These are phyloP conservation scores for Oreortyx pictus DNA, from an alignment of 2,797 vertebrate species.

Conservation along the genomic window DNA sequence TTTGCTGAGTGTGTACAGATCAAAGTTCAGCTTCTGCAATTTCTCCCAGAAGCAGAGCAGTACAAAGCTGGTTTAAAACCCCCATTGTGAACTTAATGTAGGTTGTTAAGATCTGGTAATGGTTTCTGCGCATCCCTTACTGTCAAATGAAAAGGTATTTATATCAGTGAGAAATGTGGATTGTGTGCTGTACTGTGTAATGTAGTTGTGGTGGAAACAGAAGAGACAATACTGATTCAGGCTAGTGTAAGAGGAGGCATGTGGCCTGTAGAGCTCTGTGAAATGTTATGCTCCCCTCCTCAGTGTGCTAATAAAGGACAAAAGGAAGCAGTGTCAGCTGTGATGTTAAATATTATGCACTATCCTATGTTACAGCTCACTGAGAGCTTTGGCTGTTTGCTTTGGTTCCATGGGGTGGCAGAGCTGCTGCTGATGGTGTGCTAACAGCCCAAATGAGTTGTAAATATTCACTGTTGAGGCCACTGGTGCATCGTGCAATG, in stretches of 20 bases:
- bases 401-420: background rate
- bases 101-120: background rate
- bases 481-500: rapidly evolving
- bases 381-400: background rate
- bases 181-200: rapidly evolving
- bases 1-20: background rate
- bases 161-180: rapidly evolving
- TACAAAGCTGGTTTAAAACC: background rate
- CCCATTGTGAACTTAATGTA: background rate
- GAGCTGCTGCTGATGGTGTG: background rate
- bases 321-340: background rate
- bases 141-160: background rate
- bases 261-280: background rate
- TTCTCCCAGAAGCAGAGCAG: background rate
- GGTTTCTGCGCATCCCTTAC: background rate
- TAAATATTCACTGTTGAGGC: background rate
- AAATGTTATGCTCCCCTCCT: background rate
- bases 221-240: background rate
- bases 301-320: background rate
- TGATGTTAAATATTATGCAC: background rate
- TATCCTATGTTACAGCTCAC: background rate
- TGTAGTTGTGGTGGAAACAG: background rate
- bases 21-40: background rate
- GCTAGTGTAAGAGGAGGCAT: background rate
- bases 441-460: background rate